Base-by-base conservation (phyloP, 2,888 invertebrate species). In the Apeira syringaria region DNA sequence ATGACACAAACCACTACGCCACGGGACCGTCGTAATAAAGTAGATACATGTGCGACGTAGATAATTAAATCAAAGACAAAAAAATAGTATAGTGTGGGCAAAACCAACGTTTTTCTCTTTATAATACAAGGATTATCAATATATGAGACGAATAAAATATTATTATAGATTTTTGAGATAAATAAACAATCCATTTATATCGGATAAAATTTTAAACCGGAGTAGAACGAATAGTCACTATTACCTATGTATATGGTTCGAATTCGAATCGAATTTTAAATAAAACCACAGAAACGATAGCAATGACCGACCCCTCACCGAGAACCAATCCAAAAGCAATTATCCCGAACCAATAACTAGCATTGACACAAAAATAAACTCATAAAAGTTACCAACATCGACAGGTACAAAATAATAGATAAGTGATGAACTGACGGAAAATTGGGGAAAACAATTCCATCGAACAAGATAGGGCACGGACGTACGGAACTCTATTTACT, bases 311-410 rank as follows among this genome's bases (percentile, higher is more conserved):
- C 25, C 44, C 38, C 15, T 17, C 30, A 34, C 45, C 38, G 38
- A 30, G 13, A 30, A 45, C 39, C 39, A 46, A 46, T 46, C 45
- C 35, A 46, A 46, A 46, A 46, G 52, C 55, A 43, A 48, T 46
- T 40, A 52, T 52, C 50, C 50, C 43, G 33, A 48, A 50, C 50
- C 55, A 52, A 55, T 55, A 55, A 55, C 52, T 46, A 44, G 51
- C 53, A 56, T 56, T 56, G 53, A 56, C 56, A 53, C 53, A 32
- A 50, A 53, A 49, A 48, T 43, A 53, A 51, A 56, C 49, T 47
- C 45, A 45, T 40, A 42, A 53, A 41, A 41, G 49, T 42, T 1
- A 39, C 27, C 26, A 18, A 42, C 38, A 27, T 29, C 38, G 49
- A 50, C 56, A 56, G 56, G 53, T 53, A 51, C 43, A 53, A 45